A percentile compares a stretch with the other conserved stretches of the same genome.
phyloP scores from a whole-genome alignment of 1,140 invertebrate genomes.

The Phocides pigmalion region DNA sequence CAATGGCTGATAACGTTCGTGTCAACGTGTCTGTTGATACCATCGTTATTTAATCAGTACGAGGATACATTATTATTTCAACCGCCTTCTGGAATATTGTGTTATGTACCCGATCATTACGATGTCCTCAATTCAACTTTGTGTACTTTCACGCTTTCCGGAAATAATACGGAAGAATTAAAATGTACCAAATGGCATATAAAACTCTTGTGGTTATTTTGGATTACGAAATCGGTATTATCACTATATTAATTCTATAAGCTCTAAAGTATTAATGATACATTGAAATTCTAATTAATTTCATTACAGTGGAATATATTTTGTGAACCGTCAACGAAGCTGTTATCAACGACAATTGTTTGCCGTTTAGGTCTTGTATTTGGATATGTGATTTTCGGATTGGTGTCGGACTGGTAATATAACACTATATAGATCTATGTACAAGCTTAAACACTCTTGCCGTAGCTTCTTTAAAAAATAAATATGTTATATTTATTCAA shows the following conservation, averaged over 20 bases:
- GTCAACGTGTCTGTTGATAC: conserved; percentile 48
- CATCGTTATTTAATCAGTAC: conserved; percentile 60
- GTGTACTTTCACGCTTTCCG: conserved; percentile 47
- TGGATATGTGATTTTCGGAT: conserved; percentile 64
- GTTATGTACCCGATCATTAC: conserved; percentile 42
- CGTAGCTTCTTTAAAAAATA: too few relatives aligned
- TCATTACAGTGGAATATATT: conserved; percentile 70
- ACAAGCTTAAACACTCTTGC: too few relatives aligned
- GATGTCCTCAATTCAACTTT: conserved; percentile 48
- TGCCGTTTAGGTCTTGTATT: conserved; percentile 65
- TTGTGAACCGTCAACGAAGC: conserved; percentile 60
- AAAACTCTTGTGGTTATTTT: conserved; percentile 59
- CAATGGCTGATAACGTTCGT: conserved; percentile 68
- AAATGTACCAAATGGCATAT: conserved; percentile 59
- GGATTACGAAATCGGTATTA: conserved; percentile 56
- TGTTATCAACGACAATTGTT: conserved; percentile 62
- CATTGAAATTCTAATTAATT: not conserved
- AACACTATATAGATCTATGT: not conserved
- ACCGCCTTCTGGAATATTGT: conserved; percentile 43
- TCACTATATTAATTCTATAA: not conserved
- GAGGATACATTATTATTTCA: conserved; percentile 62
- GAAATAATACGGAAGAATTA: conserved; percentile 46
- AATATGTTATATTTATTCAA: too few relatives aligned
- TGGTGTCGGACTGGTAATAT: conserved; percentile 67
- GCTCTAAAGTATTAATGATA: not conserved